phyloP scores from a whole-genome alignment of 2,797 vertebrate genomes.

The Pipistrellus kuhlii region DNA sequence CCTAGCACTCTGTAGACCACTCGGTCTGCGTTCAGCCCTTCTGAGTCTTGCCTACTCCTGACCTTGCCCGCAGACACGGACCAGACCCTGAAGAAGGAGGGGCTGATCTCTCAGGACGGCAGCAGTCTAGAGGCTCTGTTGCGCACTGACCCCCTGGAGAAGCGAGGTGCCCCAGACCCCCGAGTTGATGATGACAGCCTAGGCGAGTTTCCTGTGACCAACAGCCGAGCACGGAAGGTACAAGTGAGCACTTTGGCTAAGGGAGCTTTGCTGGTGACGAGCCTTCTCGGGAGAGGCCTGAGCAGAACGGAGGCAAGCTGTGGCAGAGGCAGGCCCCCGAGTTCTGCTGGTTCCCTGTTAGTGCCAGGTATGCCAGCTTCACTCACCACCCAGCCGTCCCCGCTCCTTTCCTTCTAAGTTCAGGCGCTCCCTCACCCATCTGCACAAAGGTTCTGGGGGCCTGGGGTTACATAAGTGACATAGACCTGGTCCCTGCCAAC shows the following conservation, averaged over 20 bases:
- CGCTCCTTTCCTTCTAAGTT: neutral
- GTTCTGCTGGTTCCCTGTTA: neutral
- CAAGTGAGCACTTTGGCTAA: neutral
- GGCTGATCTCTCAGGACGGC: slow-evolving; percentile 92
- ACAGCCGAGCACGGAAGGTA: slow-evolving; percentile 94
- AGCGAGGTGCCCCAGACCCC: slow-evolving; percentile 90
- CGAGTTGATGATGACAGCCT: slow-evolving; percentile 92
- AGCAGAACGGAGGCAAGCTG: neutral
- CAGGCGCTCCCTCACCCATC: no score
- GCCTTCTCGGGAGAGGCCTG: neutral
- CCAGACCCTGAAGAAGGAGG: slow-evolving; percentile 93
- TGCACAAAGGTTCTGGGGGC: neutral
- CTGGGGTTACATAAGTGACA: neutral
- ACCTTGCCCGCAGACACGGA: slow-evolving; percentile 84
- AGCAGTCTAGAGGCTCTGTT: slow-evolving; percentile 96
- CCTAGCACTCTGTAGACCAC: neutral
- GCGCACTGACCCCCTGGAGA: slow-evolving; percentile 93
- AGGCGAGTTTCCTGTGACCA: slow-evolving; percentile 90
- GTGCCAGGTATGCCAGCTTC: neutral
- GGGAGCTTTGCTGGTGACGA: neutral
- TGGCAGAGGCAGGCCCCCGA: neutral
- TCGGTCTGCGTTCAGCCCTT: neutral
- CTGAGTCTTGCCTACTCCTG: neutral
- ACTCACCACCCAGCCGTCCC: neutral
- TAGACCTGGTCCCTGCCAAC: slow-evolving; percentile 8